Evolutionary conservation across 1,140 invertebrate species (phyloP), one percentile per base, ranked within the genome.

Genomic region (Teleogryllus occipitalis): DNA sequence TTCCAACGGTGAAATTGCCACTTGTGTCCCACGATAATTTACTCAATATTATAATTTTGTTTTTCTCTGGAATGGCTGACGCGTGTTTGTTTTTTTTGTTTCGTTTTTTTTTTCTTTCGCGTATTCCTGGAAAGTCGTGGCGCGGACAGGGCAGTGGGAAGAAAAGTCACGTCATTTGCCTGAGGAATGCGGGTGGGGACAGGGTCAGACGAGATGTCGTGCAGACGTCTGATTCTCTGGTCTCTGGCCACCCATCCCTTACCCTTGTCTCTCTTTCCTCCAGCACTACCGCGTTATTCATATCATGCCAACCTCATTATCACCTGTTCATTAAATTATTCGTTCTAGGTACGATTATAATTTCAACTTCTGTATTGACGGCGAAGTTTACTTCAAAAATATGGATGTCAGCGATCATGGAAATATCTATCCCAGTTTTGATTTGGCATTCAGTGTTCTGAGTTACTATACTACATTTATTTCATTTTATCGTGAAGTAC

Each of bases 11-110:
- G 18, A 65, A 65, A 65, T 65, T 65, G 54, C 54, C 18, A 18
- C 54, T 18, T 65, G 10, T 65, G 54, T 65, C 54, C 54, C 54
- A 65, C 54, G 54, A 18, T 65, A 2, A 65, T 65, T 65, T 14
- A 65, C 54, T 65, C 54, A 18, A 65, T 65, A 65, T 65, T 65
- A 65, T 65, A 65, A 65, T 65, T 65, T 65, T 65, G 54, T 65
- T 65, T 65, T 65, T 65, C 54, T 3, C 54, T 10, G 10, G 54
- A 65, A 10, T 65, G 54, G 54, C 54, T 65, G 54, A 65, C 54
- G 54, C 54, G 18, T 7, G 10, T 65, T 65, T 65, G n/a, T n/a
- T n/a, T n/a, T n/a, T n/a, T n/a, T n/a, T n/a, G n/a, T 65, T 65
- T 65, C 54, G 54, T 65, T 65, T 65, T 65, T 10, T 65, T 65